Evolutionary conservation across 37 sponge, comb jelly and placozoan species (phyloP).

Genomic region (Haliclona indistincta): DNA sequence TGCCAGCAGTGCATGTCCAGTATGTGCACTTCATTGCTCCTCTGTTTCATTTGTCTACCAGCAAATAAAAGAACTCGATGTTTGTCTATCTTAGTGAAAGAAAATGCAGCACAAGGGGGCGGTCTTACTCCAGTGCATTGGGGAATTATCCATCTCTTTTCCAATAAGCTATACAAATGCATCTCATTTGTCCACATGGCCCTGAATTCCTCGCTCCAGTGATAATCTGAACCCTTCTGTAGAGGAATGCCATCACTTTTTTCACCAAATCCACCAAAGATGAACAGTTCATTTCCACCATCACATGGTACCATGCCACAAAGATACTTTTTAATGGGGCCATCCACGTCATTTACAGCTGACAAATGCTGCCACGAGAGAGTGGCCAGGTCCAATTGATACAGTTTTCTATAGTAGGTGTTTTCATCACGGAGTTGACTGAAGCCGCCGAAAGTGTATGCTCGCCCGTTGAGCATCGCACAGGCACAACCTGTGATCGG

Average conservation of each 20-base stretch:
- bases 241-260: not conserved
- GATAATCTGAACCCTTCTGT: slow-evolving; percentile 14
- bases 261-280: not conserved
- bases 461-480: not conserved
- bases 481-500: not conserved
- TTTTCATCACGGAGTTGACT: not conserved
- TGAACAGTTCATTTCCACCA: slow-evolving; percentile 50
- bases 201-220: slow-evolving; percentile 6
- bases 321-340: slow-evolving; percentile 52
- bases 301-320: slow-evolving; percentile 49
- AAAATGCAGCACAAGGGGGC: slow-evolving; percentile 75
- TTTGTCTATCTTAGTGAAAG: slow-evolving; percentile 54
- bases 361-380: slow-evolving; percentile 20
- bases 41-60: slow-evolving; percentile 48
- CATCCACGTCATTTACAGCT: slow-evolving; percentile 10
- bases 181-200: slow-evolving; percentile 77
- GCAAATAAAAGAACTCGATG: slow-evolving; percentile 55
- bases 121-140: slow-evolving; percentile 50
- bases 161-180: slow-evolving; percentile 29
- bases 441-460: slow-evolving; percentile 56
- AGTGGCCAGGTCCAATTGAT: slow-evolving; percentile 21
- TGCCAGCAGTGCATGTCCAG: slow-evolving; percentile 61
- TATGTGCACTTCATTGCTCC: slow-evolving; percentile 59
- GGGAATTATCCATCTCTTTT: slow-evolving; percentile 43
- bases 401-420: slow-evolving; percentile 11